These are phyloP conservation scores for Brachionus plicatilis DNA, from an alignment of 1,140 invertebrate species.

Conservation along the genomic window DNA sequence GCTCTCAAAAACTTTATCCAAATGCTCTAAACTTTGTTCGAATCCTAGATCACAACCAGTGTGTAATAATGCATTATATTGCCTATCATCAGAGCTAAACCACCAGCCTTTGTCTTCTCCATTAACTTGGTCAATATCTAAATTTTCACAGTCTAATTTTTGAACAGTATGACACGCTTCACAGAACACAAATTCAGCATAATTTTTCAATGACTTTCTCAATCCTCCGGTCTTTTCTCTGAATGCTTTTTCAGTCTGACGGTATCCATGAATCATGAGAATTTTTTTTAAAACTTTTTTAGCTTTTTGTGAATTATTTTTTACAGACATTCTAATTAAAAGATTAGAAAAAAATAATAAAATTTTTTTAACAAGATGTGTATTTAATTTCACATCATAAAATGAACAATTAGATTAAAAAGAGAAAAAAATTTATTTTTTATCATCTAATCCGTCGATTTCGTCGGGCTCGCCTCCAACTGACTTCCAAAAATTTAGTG, in stretches of 20 bases:
- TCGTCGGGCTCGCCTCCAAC: constrained; percentile 13
- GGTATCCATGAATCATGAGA: constrained; percentile 37
- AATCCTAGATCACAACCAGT: constrained; percentile 27
- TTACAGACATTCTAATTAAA: background rate
- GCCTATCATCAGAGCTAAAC: constrained; percentile 19
- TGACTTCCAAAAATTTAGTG: constrained; percentile 30
- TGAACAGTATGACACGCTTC: constrained; percentile 7
- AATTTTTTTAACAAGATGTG: background rate
- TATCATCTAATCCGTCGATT: background rate
- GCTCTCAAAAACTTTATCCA: background rate
- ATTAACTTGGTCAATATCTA: background rate
- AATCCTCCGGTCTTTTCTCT: constrained; percentile 28
- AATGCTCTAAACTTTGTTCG: background rate
- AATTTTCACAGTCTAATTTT: background rate
- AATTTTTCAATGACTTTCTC: constrained; percentile 26
- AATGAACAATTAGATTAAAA: background rate
- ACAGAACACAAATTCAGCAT: constrained; percentile 35
- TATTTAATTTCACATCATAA: constrained; percentile 13
- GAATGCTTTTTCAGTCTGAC: constrained; percentile 29
- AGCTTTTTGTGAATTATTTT: background rate
- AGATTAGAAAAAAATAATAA: background rate
- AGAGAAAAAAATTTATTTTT: constrained; percentile 10
- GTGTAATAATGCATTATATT: background rate
- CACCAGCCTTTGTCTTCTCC: constrained; percentile 35
- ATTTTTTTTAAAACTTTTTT: constrained; percentile 13